Conservation (phyloP, 2,113 vertebrate genomes). For the Aramus guarauna region DNA sequence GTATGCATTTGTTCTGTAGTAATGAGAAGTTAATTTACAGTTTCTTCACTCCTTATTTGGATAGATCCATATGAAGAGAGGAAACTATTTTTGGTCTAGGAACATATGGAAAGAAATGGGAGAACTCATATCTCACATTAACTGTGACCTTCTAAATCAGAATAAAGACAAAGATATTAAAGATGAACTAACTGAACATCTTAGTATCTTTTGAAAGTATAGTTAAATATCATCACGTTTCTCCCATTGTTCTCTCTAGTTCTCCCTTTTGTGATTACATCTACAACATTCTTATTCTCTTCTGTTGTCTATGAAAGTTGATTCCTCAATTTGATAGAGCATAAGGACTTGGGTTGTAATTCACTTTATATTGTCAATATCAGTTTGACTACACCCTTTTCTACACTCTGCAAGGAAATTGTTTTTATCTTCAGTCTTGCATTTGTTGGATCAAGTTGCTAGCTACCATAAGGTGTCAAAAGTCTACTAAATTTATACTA, state of each 20-base stretch:
- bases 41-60: constrained; percentile 50
- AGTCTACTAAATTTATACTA: constrained; percentile 26
- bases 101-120: constrained; percentile 60
- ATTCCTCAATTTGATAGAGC: not conserved
- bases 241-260: not conserved
- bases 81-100: constrained; percentile 54
- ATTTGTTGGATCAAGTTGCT: constrained; percentile 42
- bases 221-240: not conserved
- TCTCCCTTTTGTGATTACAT: not conserved
- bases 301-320: not conserved
- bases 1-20: constrained; percentile 45
- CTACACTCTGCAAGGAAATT: not conserved
- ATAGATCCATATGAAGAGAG: constrained; percentile 47
- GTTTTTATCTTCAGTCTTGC: constrained; percentile 20
- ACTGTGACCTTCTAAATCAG: not conserved
- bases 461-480: constrained; percentile 48
- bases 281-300: not conserved
- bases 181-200: not conserved
- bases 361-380: constrained; percentile 23
- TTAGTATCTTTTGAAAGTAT: not conserved
- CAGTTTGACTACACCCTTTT: not conserved
- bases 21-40: constrained; percentile 67
- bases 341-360: constrained; percentile 22
- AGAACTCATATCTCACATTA: constrained; percentile 19
- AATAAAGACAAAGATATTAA: constrained; percentile 31